Conservation (phyloP, 2,113 vertebrate genomes). For the Ceyx margarethae region DNA sequence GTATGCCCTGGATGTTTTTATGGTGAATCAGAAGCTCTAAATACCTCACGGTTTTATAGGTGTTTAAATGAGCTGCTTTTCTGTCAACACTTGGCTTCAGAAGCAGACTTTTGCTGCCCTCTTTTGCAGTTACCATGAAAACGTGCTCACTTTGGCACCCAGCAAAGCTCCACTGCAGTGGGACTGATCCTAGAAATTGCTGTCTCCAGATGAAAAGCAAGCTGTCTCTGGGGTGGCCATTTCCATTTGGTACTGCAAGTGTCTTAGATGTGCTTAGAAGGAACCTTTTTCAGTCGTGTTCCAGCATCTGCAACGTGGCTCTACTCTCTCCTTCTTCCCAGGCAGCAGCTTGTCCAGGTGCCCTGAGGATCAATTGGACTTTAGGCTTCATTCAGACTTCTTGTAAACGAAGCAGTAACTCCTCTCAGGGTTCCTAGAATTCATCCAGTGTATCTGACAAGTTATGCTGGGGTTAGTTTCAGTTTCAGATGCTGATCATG, state of each 20-base stretch:
- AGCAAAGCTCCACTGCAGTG: background rate
- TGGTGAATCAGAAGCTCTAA: background rate
- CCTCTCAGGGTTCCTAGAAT: background rate
- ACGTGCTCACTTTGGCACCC: background rate
- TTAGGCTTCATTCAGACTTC: background rate
- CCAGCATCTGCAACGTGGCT: background rate
- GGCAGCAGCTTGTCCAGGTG: background rate
- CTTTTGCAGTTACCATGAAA: constrained; percentile 3
- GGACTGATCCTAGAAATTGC: background rate
- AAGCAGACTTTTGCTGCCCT: constrained; percentile 32
- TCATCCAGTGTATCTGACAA: background rate
- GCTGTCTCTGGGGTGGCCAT: rapidly evolving
- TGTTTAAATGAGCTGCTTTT: background rate
- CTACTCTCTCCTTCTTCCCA: background rate
- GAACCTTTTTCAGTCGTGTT: background rate
- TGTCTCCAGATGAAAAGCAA: background rate
- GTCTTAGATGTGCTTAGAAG: background rate
- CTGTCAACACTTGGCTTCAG: background rate
- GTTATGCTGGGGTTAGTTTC: background rate
- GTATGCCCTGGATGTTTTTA: background rate
- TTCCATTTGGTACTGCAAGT: background rate
- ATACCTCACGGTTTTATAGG: background rate
- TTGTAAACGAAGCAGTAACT: background rate
- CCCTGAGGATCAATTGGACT: background rate
- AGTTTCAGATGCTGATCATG: background rate